Percentiles rank a stretch among this genome's conserved stretches.
These are phyloP conservation scores for Axinella damicornis DNA, from an alignment of 37 sponge, comb jelly and placozoan genomes.

Conservation along the genomic window DNA sequence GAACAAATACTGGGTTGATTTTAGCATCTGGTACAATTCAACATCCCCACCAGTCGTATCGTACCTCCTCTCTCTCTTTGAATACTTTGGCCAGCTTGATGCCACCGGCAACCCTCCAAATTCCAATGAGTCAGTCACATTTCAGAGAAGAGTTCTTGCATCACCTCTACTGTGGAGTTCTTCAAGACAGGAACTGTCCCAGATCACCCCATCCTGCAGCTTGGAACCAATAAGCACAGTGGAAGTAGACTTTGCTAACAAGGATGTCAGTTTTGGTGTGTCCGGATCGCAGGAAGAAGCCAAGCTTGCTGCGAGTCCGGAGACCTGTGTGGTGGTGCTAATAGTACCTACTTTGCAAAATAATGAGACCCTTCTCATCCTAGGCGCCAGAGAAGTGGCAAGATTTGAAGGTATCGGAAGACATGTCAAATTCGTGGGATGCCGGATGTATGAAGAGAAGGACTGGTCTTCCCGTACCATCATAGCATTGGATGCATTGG, in stretches of 20 bases:
- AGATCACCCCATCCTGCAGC: neutral
- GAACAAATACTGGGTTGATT: conserved; percentile 25
- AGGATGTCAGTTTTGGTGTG: conserved; percentile 24
- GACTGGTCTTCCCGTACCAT: neutral
- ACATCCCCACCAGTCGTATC: neutral
- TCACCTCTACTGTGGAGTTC: neutral
- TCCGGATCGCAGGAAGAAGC: conserved; percentile 28
- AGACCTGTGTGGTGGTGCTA: conserved; percentile 12
- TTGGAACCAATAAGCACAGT: neutral
- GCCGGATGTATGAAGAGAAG: neutral
- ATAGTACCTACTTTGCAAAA: conserved; percentile 11
- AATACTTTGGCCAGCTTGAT: conserved; percentile 15
- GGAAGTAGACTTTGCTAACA: conserved; percentile 29
- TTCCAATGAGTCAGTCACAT: neutral
- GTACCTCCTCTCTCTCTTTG: neutral
- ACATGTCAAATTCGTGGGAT: neutral
- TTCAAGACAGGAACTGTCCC: neutral
- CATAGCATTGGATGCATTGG: neutral
- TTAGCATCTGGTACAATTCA: neutral
- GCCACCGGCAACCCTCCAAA: neutral
- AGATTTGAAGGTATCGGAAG: conserved; percentile 6
- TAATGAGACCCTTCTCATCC: conserved; percentile 8
- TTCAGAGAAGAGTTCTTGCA: neutral
- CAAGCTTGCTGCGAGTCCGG: conserved; percentile 19
- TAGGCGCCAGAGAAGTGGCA: conserved; percentile 1